Conservation (phyloP, 2,113 vertebrate species). For the Megalops atlanticus region DNA sequence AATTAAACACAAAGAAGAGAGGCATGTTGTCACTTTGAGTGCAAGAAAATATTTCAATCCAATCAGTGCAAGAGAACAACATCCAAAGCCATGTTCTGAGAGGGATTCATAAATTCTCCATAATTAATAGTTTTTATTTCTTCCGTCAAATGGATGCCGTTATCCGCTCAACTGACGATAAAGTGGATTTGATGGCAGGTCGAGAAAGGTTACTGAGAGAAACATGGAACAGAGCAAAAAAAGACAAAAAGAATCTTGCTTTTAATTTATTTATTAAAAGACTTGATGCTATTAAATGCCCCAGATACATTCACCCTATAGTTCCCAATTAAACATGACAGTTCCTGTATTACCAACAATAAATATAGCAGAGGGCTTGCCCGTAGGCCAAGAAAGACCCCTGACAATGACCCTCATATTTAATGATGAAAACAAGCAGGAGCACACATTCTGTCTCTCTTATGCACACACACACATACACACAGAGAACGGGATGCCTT, state of each 20-base stretch:
- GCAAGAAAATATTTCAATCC: no score
- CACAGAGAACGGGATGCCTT: no score
- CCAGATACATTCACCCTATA: constrained; percentile 72
- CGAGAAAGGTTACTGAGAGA: constrained; percentile 61
- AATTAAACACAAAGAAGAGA: no score
- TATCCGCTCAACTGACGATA: constrained; percentile 47
- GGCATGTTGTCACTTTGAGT: no score
- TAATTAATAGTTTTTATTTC: neutral
- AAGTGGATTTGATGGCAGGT: constrained; percentile 59
- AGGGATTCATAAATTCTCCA: neutral
- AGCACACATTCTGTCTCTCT: constrained; percentile 22
- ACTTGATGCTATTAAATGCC: constrained; percentile 74
- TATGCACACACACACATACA: constrained; percentile 11
- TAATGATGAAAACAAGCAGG: constrained; percentile 73
- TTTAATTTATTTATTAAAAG: constrained; percentile 73
- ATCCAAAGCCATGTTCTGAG: neutral
- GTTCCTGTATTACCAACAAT: constrained; percentile 74
- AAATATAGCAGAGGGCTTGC: constrained; percentile 73
- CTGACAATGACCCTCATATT: constrained; percentile 70
- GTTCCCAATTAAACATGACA: constrained; percentile 75
- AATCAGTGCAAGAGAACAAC: neutral
- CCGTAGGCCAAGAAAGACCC: constrained; percentile 67
- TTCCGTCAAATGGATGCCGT: neutral
- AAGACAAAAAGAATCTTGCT: constrained; percentile 66
- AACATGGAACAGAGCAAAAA: constrained; percentile 57